Base-by-base conservation (phyloP, 2,888 invertebrate species). In the Diadegma fenestrale region DNA sequence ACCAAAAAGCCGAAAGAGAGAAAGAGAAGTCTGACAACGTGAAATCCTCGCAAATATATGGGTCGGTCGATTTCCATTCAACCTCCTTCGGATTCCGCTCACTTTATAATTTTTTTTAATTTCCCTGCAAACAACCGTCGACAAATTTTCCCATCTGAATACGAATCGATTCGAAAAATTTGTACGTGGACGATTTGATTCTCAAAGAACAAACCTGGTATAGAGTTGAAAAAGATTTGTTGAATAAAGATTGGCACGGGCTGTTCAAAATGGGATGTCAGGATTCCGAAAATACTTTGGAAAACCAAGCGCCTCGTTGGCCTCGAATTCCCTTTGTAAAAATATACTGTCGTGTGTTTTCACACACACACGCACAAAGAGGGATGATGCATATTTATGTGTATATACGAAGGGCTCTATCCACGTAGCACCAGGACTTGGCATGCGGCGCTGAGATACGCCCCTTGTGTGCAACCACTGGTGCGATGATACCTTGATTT, bases 401-500 rank as follows among this genome's bases (percentile, higher is more conserved):
- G 26, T 58, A 26, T 58, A 12, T 26, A 26, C 14, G 37, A 37
- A 7, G 37, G 37, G 37, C 7, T 83, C 51, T 51, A 80, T 79
- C 75, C 48, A 78, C 68, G 85, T 80, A 81, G 88, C 87, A 86
- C 84, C 71, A 82, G 86, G 82, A 81, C 85, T 82, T 80, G 85
- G 73, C 87, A 85, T 84, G 80, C n/a, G n/a, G 88, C 87, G 85
- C 76, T 82, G 86, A 90, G 90, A 91, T 92, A 92, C 92, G 92
- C 92, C 93, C 92, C 93, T 93, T 90, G 91, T 92, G 91, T 91
- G 91, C 90, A 91, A 91, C 91, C 93, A 92, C 91, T 92, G 92
- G 91, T 90, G 91, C 89, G 91, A 91, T 91, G 91, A 92, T 92
- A 92, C 92, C 92, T 91, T 92, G 92, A 92, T 92, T 92, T 92